Conservation (phyloP, 2,888 invertebrate species). For the Tinea trinotella region DNA sequence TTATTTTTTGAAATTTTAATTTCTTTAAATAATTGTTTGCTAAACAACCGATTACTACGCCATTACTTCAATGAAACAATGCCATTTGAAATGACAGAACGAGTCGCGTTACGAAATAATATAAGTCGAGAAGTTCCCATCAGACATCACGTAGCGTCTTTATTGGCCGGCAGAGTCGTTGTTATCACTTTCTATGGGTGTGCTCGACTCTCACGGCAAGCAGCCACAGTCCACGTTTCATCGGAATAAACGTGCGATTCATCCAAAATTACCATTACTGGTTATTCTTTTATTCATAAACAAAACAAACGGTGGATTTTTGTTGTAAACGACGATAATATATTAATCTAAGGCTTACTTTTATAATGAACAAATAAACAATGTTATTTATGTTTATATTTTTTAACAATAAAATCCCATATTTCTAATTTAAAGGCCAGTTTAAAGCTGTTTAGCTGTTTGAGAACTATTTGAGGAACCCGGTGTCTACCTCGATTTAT, state of each 20-base stretch:
- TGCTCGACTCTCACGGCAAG: conserved; percentile 1
- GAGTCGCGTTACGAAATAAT: not conserved
- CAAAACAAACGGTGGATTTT: not conserved
- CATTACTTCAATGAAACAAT: no score
- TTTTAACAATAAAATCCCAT: not conserved
- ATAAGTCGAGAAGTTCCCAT: not conserved
- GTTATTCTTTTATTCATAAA: not conserved
- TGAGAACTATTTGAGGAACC: no score
- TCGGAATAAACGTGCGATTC: not conserved
- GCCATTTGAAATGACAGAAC: no score
- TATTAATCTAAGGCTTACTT: not conserved
- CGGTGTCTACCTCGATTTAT: no score
- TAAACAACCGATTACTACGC: no score
- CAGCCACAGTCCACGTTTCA: not conserved
- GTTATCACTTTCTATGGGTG: conserved; percentile 14
- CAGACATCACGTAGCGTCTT: conserved; percentile 10
- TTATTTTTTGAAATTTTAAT: no score
- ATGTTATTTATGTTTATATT: not conserved
- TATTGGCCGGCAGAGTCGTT: not conserved
- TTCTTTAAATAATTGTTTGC: no score
- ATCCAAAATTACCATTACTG: not conserved
- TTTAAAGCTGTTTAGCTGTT: no score
- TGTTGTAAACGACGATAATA: not conserved
- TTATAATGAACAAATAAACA: not conserved
- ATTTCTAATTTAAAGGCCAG: no score